phyloP scores from a whole-genome alignment of 2,888 invertebrate species.

The Lasioglossum vierecki region DNA sequence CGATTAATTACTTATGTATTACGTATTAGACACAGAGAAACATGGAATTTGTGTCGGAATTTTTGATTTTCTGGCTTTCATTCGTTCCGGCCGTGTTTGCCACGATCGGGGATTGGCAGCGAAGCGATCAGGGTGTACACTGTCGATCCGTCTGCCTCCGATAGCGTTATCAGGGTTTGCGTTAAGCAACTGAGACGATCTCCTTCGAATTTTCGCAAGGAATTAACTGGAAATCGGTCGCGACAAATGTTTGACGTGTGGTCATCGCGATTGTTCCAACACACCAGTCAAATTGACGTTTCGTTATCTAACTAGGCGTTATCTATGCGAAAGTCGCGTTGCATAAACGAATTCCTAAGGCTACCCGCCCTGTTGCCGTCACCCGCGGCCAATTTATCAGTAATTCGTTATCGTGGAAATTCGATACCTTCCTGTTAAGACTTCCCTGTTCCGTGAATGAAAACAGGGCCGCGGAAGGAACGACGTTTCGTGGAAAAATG shows the following conservation, averaged over 20 bases:
- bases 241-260: background rate
- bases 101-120: background rate
- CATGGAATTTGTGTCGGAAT: background rate
- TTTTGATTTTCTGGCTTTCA: background rate
- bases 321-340: constrained; percentile 19
- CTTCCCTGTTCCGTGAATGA: constrained; percentile 7
- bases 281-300: background rate
- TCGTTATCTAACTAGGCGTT: constrained; percentile 25
- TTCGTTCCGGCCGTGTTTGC: background rate
- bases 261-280: background rate
- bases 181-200: background rate
- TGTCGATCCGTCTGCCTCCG: background rate
- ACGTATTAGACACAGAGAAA: background rate
- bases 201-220: background rate
- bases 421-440: background rate
- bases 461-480: background rate
- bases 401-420: constrained; percentile 26
- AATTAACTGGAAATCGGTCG: background rate
- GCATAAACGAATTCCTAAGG: constrained; percentile 61
- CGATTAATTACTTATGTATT: no score
- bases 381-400: constrained; percentile 47
- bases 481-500: background rate
- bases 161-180: background rate
- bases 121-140: background rate
- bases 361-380: constrained; percentile 37